Evolutionary conservation across 2,113 vertebrate species (phyloP), one percentile per base, ranked within the genome.

Genomic region (Pandion haliaetus): DNA sequence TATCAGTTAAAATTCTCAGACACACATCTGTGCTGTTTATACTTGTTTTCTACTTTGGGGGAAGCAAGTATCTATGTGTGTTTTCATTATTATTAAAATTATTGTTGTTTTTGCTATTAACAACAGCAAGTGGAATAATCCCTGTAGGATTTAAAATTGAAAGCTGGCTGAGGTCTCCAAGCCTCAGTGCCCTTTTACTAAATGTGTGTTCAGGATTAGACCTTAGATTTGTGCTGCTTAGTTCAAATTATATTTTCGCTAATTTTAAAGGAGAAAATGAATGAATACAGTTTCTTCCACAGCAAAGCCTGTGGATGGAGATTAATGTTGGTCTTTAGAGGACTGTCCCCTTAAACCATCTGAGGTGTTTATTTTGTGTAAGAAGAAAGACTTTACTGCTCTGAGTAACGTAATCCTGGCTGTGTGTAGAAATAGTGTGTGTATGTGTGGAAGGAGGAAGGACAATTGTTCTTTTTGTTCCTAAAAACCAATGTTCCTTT

Each of bases 381-480:
- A 58, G 89, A 77, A 82, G 58, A 80, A 85, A 78, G 84, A 77
- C 55, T 95, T 87, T 82, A 40, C 49, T 73, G 62, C 71, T 88
- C 24, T 59, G 62, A 80, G 45, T 82, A 94, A 58, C 1, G 2
- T 82, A 93, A 96, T 95, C 78, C 81, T 93, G 71, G 29, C 67
- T 92, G 32, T 78, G 57, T 73, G 86, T 59, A 62, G 55, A 95
- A 87, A 88, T 61, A 34, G 28, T 26, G 63, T 25, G 19, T 65
- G 36, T 18, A 24, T 29, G 34, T 31, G 72, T 63, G 47, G 19
- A 85, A 83, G 36, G 62, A 74, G 23, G 81, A 94, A 93, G 78
- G 74, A 70, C 28, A 79, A 80, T 73, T 83, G 45, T 95, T 96
- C 81, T 79, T 92, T 96, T 97, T 95, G 49, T 84, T 84, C 69